A percentile compares a stretch with the other conserved stretches of the same genome.
Evolutionary conservation across 2,888 invertebrate species (phyloP).

Genomic region (Synanthedon formicaeformis): DNA sequence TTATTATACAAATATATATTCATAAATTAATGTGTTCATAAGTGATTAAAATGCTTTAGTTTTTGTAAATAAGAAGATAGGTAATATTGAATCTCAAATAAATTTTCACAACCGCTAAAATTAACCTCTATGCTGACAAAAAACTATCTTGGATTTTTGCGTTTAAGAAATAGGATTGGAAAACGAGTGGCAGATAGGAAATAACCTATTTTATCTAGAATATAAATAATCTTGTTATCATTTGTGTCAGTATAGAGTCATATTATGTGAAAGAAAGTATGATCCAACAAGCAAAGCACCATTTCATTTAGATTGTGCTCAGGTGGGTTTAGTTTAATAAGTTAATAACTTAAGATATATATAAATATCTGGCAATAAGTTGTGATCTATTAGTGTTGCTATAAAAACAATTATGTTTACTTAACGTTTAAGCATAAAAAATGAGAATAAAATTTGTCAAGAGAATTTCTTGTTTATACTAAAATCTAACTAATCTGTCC

Average conservation of each 20-base stretch:
- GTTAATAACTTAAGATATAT: background rate
- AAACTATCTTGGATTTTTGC: too few relatives aligned
- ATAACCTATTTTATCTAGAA: too few relatives aligned
- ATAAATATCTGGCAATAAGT: conserved; percentile 13
- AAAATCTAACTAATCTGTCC: conserved; percentile 10
- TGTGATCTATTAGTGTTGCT: conserved; percentile 7
- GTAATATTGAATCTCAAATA: conserved; percentile 32
- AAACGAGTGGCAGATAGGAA: too few relatives aligned
- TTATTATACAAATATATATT: background rate
- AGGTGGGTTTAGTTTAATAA: conserved; percentile 11
- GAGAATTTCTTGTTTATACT: conserved; percentile 11
- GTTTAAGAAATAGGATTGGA: too few relatives aligned
- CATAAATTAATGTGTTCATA: background rate
- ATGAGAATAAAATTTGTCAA: conserved; percentile 1
- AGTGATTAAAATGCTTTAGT: background rate
- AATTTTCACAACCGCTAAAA: conserved; percentile 53
- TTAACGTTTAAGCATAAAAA: background rate
- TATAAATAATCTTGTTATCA: conserved; percentile 8
- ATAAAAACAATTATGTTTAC: background rate
- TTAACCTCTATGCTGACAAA: conserved; percentile 10
- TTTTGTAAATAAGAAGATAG: background rate
- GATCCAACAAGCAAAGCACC: conserved; percentile 50
- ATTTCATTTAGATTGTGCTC: conserved; percentile 35
- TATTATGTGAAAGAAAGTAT: conserved; percentile 18
- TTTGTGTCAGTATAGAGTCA: conserved; percentile 19